Conservation (phyloP, 2,113 vertebrate species). For the Probosciger aterrimus region DNA sequence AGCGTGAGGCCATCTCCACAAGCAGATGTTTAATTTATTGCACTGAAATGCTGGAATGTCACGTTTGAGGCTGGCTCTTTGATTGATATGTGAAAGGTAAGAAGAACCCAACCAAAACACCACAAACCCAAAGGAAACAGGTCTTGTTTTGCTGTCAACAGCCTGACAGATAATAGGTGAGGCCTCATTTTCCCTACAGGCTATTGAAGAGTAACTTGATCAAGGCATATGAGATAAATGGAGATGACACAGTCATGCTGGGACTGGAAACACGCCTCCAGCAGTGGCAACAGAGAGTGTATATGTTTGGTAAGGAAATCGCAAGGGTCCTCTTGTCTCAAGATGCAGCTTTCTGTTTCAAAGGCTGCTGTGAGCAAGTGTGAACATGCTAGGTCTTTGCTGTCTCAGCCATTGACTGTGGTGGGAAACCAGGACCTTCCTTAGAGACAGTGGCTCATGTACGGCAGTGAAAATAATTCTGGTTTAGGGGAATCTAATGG, state of each 20-base stretch:
- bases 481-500: background rate
- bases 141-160: slow-evolving; percentile 47
- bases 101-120: background rate
- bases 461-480: background rate
- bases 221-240: slow-evolving; percentile 5
- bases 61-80: background rate
- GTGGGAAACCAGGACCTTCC: background rate
- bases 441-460: background rate
- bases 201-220: slow-evolving; percentile 10
- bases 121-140: slow-evolving; percentile 18
- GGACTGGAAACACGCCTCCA: slow-evolving; percentile 34
- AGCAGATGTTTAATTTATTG: background rate
- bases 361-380: background rate
- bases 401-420: background rate
- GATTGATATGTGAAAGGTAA: slow-evolving; percentile 1
- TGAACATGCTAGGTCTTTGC: background rate
- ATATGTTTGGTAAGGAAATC: background rate
- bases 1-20: background rate
- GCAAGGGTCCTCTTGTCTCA: background rate
- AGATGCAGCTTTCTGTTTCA: slow-evolving; percentile 10
- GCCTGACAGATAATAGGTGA: background rate
- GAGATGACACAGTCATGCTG: slow-evolving; percentile 46
- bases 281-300: background rate
- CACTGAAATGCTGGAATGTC: background rate
- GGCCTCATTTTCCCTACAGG: slow-evolving; percentile 14